Percentiles rank a stretch among this genome's conserved stretches.
Conservation (phyloP, 2,797 vertebrate species). For the Hoplostethus atlanticus region DNA sequence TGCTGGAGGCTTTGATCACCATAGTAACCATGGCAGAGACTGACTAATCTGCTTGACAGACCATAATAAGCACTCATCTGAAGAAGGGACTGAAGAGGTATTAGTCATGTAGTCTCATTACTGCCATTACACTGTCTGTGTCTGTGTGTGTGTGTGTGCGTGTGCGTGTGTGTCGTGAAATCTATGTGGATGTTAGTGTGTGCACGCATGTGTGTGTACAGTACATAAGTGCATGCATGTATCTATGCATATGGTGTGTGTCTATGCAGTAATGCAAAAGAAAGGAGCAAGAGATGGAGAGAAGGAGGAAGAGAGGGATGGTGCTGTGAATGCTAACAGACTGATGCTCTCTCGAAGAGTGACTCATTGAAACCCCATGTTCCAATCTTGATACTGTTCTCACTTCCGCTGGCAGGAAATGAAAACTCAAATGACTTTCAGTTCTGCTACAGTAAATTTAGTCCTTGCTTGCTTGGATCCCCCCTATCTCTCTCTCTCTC, state of each 20-base stretch:
- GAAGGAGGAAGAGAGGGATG: conserved; percentile 38
- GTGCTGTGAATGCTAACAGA: conserved; percentile 71
- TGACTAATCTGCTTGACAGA: conserved; percentile 81
- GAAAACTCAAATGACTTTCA: conserved; percentile 69
- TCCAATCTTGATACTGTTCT: conserved; percentile 74
- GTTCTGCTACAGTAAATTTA: conserved; percentile 58
- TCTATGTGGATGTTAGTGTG: conserved; percentile 21
- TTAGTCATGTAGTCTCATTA: conserved; percentile 82
- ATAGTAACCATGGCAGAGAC: conserved; percentile 75
- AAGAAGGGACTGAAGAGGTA: conserved; percentile 75
- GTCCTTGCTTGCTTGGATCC: conserved; percentile 31
- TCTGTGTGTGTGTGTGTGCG: conserved; percentile 24
- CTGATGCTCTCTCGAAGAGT: conserved; percentile 61
- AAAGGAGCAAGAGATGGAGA: conserved; percentile 36
- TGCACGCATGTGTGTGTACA: not conserved
- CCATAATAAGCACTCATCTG: conserved; percentile 81
- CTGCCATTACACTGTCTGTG: conserved; percentile 57
- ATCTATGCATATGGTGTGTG: conserved; percentile 14
- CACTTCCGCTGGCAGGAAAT: conserved; percentile 74
- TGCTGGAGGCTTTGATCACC: conserved; percentile 72
- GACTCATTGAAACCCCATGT: conserved; percentile 71
- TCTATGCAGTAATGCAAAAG: conserved; percentile 39
- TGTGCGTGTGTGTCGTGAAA: conserved; percentile 18
- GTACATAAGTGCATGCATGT: conserved; percentile 7
- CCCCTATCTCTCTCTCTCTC: conserved; percentile 13